Percentiles rank a stretch among this genome's conserved stretches.
phyloP scores from a whole-genome alignment of 2,888 invertebrate genomes.

The Zaprionus lineosus region DNA sequence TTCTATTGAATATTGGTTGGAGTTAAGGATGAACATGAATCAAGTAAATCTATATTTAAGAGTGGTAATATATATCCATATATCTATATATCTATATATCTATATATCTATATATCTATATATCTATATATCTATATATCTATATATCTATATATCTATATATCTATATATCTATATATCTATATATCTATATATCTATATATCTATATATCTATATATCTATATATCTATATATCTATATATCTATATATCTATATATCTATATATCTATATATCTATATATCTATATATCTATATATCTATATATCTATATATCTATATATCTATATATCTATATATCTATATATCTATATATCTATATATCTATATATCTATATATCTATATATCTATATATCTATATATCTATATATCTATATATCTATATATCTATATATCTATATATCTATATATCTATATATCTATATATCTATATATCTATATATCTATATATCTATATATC shows the following conservation, averaged over 20 bases:
- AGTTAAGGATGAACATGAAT: too few species aligned
- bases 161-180: neutral
- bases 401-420: neutral
- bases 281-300: neutral
- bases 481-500: neutral
- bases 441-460: neutral
- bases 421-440: neutral
- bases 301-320: neutral
- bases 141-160: neutral
- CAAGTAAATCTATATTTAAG: neutral
- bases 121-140: neutral
- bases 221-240: neutral
- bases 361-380: neutral
- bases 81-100: neutral
- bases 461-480: neutral
- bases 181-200: neutral
- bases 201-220: neutral
- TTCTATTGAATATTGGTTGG: too few species aligned
- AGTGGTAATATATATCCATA: conserved; percentile 1
- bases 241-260: neutral
- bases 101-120: conserved; percentile 1
- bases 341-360: neutral
- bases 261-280: neutral
- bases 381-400: neutral
- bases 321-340: neutral